Percentiles rank a stretch among this genome's conserved stretches.
phyloP scores from a whole-genome alignment of 30 jellyfish, hydroid and myxozoan species.

The Cassiopea andromeda region DNA sequence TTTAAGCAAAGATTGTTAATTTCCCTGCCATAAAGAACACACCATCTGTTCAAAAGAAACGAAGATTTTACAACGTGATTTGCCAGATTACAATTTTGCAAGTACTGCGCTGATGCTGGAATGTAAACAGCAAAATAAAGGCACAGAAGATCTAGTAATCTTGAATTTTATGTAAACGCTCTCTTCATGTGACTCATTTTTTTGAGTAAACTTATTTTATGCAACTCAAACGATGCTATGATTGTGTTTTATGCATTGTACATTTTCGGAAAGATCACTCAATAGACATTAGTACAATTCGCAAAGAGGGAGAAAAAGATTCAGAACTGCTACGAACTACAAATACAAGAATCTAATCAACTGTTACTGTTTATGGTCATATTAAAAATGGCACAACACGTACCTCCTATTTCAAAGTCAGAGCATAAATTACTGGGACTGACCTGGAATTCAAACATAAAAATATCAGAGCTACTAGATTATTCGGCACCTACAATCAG shows the following conservation, averaged over 20 bases:
- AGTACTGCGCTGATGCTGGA: not conserved
- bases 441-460: conserved; percentile 42
- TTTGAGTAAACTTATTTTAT: not conserved
- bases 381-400: not conserved
- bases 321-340: too few relatives aligned
- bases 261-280: not conserved
- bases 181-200: not conserved
- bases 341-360: too few relatives aligned
- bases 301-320: too few relatives aligned
- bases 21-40: not conserved
- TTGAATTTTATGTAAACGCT: not conserved
- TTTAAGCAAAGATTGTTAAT: not conserved
- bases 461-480: conserved; percentile 53
- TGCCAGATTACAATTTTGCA: not conserved
- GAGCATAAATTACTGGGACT: conserved; percentile 17
- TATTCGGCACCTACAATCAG: conserved; percentile 5
- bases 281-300: too few relatives aligned
- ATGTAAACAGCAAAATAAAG: not conserved
- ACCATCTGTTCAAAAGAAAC: not conserved
- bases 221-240: not conserved
- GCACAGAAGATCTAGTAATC: not conserved
- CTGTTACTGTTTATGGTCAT: too few relatives aligned
- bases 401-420: not conserved
- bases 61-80: not conserved
- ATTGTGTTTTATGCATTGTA: not conserved